Percentiles rank a stretch among this genome's conserved stretches.
phyloP scores from a whole-genome alignment of 2,113 vertebrate genomes.

The Percina caprodes region DNA sequence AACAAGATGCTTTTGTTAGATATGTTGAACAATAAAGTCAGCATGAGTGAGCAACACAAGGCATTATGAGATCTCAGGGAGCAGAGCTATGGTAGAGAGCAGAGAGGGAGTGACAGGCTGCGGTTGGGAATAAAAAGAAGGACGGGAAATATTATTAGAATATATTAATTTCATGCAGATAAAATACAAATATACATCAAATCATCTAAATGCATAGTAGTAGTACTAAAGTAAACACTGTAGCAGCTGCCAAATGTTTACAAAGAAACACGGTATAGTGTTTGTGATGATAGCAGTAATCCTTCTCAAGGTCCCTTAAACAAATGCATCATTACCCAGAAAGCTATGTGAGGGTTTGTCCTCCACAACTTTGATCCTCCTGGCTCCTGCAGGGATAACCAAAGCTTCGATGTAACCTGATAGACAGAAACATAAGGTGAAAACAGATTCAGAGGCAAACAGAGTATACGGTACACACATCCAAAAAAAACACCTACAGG shows the following conservation, averaged over 20 bases:
- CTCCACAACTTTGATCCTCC: conserved; percentile 95
- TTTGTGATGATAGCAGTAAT: neutral
- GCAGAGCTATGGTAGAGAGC: no score
- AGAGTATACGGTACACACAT: neutral
- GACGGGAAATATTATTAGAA: no score
- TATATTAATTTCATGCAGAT: no score
- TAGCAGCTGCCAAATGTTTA: neutral
- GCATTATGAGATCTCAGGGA: no score
- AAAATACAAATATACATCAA: no score
- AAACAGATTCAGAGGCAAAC: neutral
- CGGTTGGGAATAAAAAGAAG: no score
- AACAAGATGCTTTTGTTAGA: no score
- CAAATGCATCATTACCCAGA: conserved; percentile 88
- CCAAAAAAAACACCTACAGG: neutral
- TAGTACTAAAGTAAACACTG: neutral
- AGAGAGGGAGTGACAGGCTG: no score
- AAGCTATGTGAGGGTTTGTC: conserved; percentile 97
- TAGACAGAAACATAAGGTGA: conserved; percentile 35
- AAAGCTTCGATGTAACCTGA: conserved; percentile 96
- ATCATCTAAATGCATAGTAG: neutral
- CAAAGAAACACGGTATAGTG: neutral
- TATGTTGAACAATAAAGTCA: no score
- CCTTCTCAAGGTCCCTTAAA: neutral
- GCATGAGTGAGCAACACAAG: no score
- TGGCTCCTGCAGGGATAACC: conserved; percentile 93